Conservation (phyloP, 2,888 invertebrate species). For the Lutraria lutraria region DNA sequence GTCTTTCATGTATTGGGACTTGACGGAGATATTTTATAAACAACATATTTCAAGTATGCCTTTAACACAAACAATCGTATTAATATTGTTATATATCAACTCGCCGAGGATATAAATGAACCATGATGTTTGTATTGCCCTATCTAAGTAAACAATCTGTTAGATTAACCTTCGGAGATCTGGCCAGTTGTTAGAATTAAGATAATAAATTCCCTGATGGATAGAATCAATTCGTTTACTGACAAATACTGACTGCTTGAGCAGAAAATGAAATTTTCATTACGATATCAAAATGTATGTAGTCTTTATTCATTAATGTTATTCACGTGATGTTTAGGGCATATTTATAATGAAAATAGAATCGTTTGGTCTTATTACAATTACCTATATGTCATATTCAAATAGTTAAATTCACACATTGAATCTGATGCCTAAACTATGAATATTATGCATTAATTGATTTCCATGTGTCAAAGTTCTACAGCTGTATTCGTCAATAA, state of each 20-base stretch:
- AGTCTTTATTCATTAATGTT: too few relatives aligned
- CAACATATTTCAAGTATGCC: background rate
- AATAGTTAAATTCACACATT: too few relatives aligned
- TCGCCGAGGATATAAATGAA: background rate
- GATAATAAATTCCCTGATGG: slow-evolving; percentile 1
- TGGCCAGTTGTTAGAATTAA: slow-evolving; percentile 15
- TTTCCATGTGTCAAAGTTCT: too few relatives aligned
- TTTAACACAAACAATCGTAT: background rate
- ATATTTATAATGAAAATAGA: too few relatives aligned
- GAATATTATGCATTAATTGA: too few relatives aligned
- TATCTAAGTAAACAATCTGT: slow-evolving; percentile 14
- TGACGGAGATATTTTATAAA: background rate
- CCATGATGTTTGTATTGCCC: background rate
- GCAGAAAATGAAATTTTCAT: background rate
- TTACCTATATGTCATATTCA: too few relatives aligned
- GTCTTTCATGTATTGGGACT: background rate
- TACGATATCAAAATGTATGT: background rate
- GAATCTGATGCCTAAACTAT: too few relatives aligned
- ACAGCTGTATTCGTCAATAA: background rate
- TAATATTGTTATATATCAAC: slow-evolving; percentile 1
- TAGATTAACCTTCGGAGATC: background rate
- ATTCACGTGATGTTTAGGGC: too few relatives aligned
- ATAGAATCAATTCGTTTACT: background rate
- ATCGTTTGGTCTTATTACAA: too few relatives aligned
- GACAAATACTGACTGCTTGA: background rate